Evolutionary conservation across 2,797 vertebrate species (phyloP).

Genomic region (Pelobates cultripes): DNA sequence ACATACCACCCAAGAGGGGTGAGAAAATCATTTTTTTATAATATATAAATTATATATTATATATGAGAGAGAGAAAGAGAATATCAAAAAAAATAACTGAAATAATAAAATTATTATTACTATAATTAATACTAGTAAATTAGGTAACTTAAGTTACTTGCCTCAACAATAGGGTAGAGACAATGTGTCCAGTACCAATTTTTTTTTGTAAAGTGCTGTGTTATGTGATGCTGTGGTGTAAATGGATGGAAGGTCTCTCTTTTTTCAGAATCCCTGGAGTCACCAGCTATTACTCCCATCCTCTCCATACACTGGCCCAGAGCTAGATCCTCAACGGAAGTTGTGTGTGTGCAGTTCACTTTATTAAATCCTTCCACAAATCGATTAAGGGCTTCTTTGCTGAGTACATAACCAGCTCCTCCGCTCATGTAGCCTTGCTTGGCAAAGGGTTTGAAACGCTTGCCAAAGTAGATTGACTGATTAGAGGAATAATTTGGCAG

Average conservation of each 20-base stretch:
- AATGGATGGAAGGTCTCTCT: conserved; percentile 80
- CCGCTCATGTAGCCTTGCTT: conserved; percentile 80
- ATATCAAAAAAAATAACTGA: too few relatives aligned
- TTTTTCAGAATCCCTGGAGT: too few relatives aligned
- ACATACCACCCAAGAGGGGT: too few relatives aligned
- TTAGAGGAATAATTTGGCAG: conserved; percentile 71
- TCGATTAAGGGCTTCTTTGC: conserved; percentile 74
- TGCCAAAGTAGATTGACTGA: conserved; percentile 76
- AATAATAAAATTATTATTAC: too few relatives aligned
- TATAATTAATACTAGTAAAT: too few relatives aligned
- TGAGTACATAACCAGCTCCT: conserved; percentile 76
- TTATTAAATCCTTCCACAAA: conserved; percentile 70
- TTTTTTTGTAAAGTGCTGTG: conserved; percentile 72
- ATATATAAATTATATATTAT: too few relatives aligned
- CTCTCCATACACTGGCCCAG: conserved; percentile 80
- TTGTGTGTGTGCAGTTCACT: conserved; percentile 71
- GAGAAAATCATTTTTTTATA: too few relatives aligned
- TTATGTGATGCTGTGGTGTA: conserved; percentile 75
- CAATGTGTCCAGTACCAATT: conserved; percentile 86
- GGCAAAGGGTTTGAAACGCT: conserved; percentile 71
- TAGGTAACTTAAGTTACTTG: conserved; percentile 19
- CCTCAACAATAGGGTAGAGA: conserved; percentile 82
- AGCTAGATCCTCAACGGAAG: conserved; percentile 74
- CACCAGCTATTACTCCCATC: conserved; percentile 73
- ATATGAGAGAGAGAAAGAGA: too few relatives aligned